A percentile compares a stretch with the other conserved stretches of the same genome.
Conservation (phyloP, 2,888 invertebrate genomes). For the Lutraria lutraria region DNA sequence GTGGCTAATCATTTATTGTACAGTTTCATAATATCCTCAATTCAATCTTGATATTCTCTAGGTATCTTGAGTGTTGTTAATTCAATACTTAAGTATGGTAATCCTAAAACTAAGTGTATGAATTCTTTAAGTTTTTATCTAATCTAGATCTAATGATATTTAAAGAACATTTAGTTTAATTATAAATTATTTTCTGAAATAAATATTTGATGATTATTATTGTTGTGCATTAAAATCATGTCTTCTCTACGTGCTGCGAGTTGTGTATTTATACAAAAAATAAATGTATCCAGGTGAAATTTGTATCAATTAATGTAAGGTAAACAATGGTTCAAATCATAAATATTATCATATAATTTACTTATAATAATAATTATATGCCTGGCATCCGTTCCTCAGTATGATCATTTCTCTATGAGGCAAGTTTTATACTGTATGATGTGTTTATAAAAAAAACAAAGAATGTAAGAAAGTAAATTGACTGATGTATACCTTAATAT, state of each 20-base stretch:
- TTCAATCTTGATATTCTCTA: neutral
- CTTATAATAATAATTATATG: neutral
- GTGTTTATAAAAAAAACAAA: neutral
- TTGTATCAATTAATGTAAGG: too few species aligned
- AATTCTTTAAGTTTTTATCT: neutral
- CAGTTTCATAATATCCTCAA: neutral
- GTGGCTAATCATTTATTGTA: neutral
- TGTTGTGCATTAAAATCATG: too few species aligned
- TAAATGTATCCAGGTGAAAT: neutral
- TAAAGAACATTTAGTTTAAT: too few species aligned
- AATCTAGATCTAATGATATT: too few species aligned
- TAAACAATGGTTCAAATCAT: too few species aligned
- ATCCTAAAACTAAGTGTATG: too few species aligned
- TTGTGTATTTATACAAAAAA: neutral
- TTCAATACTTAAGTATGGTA: too few species aligned
- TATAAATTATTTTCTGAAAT: too few species aligned
- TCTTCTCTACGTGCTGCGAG: neutral
- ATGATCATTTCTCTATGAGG: neutral
- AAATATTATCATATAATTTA: neutral
- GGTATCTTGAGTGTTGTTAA: neutral
- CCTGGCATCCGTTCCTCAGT: neutral
- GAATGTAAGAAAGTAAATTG: neutral
- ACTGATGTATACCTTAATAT: neutral
- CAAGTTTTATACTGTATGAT: neutral
- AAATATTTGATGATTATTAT: too few species aligned